Evolutionary conservation across 2,797 vertebrate genomes (phyloP).

Genomic region (Sternotherus odoratus): DNA sequence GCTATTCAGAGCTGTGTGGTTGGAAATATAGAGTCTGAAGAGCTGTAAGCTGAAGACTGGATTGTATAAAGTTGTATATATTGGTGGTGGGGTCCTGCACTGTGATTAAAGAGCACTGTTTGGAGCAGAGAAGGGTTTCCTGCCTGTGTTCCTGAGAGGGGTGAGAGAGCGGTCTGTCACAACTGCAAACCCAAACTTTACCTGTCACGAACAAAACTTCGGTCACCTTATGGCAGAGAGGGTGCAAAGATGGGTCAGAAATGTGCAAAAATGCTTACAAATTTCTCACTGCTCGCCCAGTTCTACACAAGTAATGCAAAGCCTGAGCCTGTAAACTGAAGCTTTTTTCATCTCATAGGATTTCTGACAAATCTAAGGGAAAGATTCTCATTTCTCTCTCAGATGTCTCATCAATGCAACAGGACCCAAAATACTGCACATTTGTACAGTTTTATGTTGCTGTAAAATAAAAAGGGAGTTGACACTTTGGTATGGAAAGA

Average conservation of each 20-base stretch:
- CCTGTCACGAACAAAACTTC: background rate
- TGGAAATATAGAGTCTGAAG: no score
- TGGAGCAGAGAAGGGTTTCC: no score
- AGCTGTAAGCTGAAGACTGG: no score
- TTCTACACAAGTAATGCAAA: background rate
- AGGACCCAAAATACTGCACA: background rate
- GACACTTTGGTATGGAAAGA: background rate
- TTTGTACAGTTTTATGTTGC: background rate
- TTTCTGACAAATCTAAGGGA: background rate
- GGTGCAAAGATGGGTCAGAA: conserved; percentile 26
- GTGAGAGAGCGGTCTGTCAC: no score
- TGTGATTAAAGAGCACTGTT: no score
- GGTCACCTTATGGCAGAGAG: background rate
- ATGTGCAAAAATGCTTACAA: background rate
- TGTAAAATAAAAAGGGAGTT: background rate
- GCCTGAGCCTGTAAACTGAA: background rate
- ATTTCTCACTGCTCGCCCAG: background rate
- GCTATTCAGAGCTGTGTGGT: no score
- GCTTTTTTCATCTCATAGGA: background rate
- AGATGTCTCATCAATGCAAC: background rate
- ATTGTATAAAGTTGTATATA: no score
- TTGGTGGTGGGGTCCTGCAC: no score
- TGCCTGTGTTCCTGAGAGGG: no score
- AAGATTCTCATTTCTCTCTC: background rate
- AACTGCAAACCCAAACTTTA: background rate